Evolutionary conservation across 1,140 invertebrate genomes (phyloP), one percentile per base, ranked within the genome.

Genomic region (Musca domestica): DNA sequence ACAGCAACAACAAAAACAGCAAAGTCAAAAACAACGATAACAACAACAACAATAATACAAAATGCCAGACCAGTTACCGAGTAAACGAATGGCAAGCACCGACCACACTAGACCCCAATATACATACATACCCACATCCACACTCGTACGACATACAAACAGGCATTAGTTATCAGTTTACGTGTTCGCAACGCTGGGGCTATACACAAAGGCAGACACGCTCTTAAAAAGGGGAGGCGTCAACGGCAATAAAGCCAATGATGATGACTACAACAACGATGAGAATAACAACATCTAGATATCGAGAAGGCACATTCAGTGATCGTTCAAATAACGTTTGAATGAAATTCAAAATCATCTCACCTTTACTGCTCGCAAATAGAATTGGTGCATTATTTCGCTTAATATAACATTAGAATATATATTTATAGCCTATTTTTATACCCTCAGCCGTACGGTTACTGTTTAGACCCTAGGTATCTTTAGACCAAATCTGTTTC

Each of bases 131-230:
- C 30, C 15, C 27, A 22, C 54, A 58, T 58, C 14, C n/a, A 58
- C 17, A 17, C 6, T 15, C 25, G 27, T 58, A n/a, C 56, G 34
- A 58, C 23, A 41, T 41, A 41, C 34, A 41, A 10, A 27, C 22
- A 56, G 10, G 27, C 23, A 56, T n/a, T n/a, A 56, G 23, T 56
- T 56, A 56, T 56, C 52, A 27, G 52, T 56, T 56, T 23, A 56
- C 22, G 23, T 56, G 12, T 27, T 56, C 23, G 52, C 10, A 19
- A 19, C 48, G 48, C 10, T 49, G n/a, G 19, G 19, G 19, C 48
- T 49, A 49, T 20, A 19, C 6, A 49, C 2, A 19, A 49, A 30
- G 9, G 34, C 27, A 34, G 20, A 7, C n/a, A 61, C 56, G 34
- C 19, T 23, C 15, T 19, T 30, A 41, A 61, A 34, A 61, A 61